These are phyloP conservation scores for Arion vulgaris DNA, from an alignment of 1,140 invertebrate genomes.

Conservation along the genomic window DNA sequence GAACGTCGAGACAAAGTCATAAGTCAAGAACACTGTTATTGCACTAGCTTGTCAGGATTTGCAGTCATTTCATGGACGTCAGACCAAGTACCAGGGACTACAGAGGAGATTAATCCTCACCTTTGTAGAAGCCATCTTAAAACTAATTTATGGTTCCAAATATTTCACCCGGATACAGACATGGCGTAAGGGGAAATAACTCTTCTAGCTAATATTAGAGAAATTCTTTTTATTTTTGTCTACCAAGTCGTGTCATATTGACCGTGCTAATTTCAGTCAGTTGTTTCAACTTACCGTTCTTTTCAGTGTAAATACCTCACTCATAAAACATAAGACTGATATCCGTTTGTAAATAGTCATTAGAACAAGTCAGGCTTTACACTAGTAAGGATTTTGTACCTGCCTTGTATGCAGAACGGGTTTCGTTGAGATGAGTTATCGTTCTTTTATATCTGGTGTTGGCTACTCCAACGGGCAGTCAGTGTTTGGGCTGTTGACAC, in stretches of 20 bases:
- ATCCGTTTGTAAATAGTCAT: not conserved
- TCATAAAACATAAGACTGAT: not conserved
- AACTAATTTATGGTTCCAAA: not conserved
- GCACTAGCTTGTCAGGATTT: not conserved
- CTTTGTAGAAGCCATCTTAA: not conserved
- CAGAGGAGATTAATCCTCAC: not conserved
- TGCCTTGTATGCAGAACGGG: too few relatives aligned
- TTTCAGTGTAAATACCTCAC: not conserved
- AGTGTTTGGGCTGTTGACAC: not conserved
- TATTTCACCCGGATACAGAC: not conserved
- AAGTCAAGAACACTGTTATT: slow-evolving; percentile 7
- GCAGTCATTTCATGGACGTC: not conserved
- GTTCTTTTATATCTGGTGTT: not conserved
- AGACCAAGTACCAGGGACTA: not conserved
- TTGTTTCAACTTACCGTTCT: not conserved
- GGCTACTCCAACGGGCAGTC: not conserved
- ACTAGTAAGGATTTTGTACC: too few relatives aligned
- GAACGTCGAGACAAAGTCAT: not conserved
- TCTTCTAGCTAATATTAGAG: not conserved
- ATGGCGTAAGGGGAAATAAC: not conserved
- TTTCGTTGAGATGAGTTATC: not conserved
- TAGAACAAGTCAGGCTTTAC: too few relatives aligned
- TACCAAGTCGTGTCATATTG: not conserved
- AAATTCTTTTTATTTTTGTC: not conserved
- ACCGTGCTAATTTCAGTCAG: not conserved